Percentiles rank a stretch among this genome's conserved stretches.
Evolutionary conservation across 2,113 vertebrate genomes (phyloP).

Genomic region (Megaptera novaeangliae): DNA sequence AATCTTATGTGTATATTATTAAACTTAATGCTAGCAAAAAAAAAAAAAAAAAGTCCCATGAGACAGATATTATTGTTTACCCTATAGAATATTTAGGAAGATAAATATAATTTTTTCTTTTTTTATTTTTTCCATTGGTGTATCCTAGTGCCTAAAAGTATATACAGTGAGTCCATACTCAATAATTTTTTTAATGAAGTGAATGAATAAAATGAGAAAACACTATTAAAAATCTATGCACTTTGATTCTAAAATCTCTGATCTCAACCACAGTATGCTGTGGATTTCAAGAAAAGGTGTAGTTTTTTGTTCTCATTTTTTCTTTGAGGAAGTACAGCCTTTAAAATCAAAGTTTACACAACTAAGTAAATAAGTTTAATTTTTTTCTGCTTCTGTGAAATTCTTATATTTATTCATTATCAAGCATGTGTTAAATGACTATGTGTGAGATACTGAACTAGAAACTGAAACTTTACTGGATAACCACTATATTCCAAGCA

Average conservation of each 20-base stretch:
- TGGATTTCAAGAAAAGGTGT: background rate
- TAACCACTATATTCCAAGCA: background rate
- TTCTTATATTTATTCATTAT: background rate
- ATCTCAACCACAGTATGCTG: background rate
- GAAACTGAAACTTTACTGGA: background rate
- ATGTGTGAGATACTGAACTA: background rate
- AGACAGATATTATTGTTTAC: background rate
- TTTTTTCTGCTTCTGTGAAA: background rate
- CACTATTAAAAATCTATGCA: background rate
- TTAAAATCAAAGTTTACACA: background rate
- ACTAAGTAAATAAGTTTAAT: background rate
- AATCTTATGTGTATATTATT: background rate
- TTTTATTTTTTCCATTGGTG: background rate
- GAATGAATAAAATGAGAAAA: background rate
- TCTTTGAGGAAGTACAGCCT: background rate
- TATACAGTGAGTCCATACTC: background rate
- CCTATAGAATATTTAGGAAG: background rate
- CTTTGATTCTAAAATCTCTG: background rate
- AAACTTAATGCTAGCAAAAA: background rate
- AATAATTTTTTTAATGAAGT: background rate
- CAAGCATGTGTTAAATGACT: background rate
- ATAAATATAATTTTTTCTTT: background rate
- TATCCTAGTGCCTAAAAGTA: background rate
- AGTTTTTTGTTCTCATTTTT: background rate
- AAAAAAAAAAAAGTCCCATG: background rate